Percentiles rank a stretch among this genome's conserved stretches.
These are phyloP conservation scores for Percina caprodes DNA, from an alignment of 2,113 vertebrate species.

Conservation along the genomic window DNA sequence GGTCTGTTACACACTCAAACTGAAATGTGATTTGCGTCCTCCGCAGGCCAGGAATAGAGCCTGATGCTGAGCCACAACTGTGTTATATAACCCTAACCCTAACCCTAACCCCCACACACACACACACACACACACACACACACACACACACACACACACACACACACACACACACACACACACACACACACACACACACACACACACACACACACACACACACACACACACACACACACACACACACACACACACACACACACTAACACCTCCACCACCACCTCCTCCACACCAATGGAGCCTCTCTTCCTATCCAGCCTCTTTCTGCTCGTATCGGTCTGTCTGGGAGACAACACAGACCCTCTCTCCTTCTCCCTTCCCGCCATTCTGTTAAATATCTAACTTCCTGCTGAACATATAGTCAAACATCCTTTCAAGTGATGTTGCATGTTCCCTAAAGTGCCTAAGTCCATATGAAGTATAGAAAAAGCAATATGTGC, in stretches of 20 bases:
- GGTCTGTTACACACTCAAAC: not conserved
- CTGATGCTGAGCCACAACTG: slow-evolving; percentile 56
- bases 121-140: too few species aligned
- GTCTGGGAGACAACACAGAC: slow-evolving; percentile 42
- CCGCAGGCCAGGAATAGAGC: slow-evolving; percentile 78
- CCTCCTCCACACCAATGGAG: slow-evolving; percentile 13
- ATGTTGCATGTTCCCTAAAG: not conserved
- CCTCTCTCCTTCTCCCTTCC: slow-evolving; percentile 35
- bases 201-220: too few species aligned
- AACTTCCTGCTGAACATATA: slow-evolving; percentile 19
- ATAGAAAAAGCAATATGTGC: not conserved
- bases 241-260: too few species aligned
- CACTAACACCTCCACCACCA: not conserved
- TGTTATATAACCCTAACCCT: slow-evolving; percentile 39
- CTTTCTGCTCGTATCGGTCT: slow-evolving; percentile 36
- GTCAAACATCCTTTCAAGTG: not conserved
- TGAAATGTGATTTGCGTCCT: slow-evolving; percentile 26
- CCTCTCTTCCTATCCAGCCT: slow-evolving; percentile 16
- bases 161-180: too few species aligned
- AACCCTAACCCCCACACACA: too few species aligned
- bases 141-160: too few species aligned
- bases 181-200: too few species aligned
- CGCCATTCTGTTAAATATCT: slow-evolving; percentile 41
- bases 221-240: too few species aligned
- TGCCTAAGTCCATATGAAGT: too few species aligned